These are phyloP conservation scores for Leucozona laternaria DNA, from an alignment of 2,888 invertebrate species.

Conservation along the genomic window DNA sequence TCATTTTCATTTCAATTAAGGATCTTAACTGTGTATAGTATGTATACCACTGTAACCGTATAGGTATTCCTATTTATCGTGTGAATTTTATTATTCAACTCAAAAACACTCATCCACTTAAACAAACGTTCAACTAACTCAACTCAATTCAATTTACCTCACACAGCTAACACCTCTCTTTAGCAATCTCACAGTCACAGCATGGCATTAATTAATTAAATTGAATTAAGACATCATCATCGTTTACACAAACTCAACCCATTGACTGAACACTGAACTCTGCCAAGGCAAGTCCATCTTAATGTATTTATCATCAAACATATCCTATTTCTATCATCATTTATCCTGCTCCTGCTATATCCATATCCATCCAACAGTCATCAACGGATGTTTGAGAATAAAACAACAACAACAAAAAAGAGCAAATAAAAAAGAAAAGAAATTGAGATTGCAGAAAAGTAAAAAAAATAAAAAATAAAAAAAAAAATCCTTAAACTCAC, in stretches of 20 bases:
- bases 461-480: slow-evolving; percentile 23
- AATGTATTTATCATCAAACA: slow-evolving; percentile 25
- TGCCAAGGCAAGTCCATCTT: background rate
- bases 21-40: background rate
- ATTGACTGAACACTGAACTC: slow-evolving; percentile 16
- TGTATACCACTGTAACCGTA: too few species aligned
- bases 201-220: slow-evolving; percentile 60
- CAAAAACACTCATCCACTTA: slow-evolving; percentile 16
- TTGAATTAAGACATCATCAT: slow-evolving; percentile 65
- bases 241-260: slow-evolving; percentile 18
- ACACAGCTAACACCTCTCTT: slow-evolving; percentile 43
- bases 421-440: background rate
- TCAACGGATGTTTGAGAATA: slow-evolving; percentile 49
- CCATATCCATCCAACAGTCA: slow-evolving; percentile 32
- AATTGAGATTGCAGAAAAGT: background rate
- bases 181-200: slow-evolving; percentile 23
- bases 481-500: slow-evolving; percentile 66
- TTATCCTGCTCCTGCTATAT: background rate
- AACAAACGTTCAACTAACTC: slow-evolving; percentile 36
- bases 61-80: background rate
- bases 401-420: slow-evolving; percentile 5
- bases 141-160: background rate
- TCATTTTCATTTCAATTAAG: slow-evolving; percentile 18
- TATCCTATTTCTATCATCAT: slow-evolving; percentile 32
- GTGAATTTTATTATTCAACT: slow-evolving; percentile 22